Conservation (phyloP, 2,113 vertebrate genomes). For the Ciconia stormi region DNA sequence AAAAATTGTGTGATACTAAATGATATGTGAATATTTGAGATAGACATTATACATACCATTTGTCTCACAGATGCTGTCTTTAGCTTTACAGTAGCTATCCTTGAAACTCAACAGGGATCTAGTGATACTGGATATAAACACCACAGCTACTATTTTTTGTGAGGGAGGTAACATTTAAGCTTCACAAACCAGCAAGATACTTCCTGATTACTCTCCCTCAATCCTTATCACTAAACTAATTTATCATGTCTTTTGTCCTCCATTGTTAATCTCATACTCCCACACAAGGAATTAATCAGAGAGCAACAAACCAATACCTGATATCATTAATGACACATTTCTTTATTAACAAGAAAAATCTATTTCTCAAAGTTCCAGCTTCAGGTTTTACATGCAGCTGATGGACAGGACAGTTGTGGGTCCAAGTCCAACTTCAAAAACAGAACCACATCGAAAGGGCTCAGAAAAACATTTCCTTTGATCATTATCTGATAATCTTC, state of each 20-base stretch:
- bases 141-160: not conserved
- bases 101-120: not conserved
- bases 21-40: not conserved
- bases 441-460: not conserved
- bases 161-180: not conserved
- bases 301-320: not conserved
- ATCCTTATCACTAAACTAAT: not conserved
- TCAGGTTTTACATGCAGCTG: not conserved
- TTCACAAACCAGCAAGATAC: constrained; percentile 23
- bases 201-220: not conserved
- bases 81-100: not conserved
- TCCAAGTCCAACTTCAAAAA: not conserved
- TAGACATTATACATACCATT: not conserved
- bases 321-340: not conserved
- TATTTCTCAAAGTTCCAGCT: not conserved
- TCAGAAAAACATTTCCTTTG: not conserved
- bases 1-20: constrained; percentile 60
- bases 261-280: not conserved
- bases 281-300: constrained; percentile 4
- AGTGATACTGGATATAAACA: not conserved
- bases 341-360: not conserved
- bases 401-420: not conserved
- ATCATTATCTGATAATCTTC: not conserved
- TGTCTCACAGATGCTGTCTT: not conserved
- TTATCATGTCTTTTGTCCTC: not conserved